phyloP scores from a whole-genome alignment of 2,113 vertebrate species.

The Corythaeola cristata region DNA sequence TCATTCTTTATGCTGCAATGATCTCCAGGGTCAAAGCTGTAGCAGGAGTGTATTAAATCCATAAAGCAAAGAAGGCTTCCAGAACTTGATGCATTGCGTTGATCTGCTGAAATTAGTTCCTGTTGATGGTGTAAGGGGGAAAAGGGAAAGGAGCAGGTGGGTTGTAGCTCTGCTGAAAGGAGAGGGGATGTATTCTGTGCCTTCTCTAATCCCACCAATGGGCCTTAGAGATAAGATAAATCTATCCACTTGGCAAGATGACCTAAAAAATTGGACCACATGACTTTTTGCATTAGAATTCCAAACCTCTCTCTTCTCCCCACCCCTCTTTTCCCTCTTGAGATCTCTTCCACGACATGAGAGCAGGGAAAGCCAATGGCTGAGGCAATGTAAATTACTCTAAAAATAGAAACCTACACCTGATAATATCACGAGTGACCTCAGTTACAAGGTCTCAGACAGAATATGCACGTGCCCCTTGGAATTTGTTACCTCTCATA shows the following conservation, averaged over 20 bases:
- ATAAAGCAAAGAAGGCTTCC: neutral
- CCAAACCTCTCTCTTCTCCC: neutral
- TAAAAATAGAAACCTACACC: neutral
- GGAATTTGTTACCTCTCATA: neutral
- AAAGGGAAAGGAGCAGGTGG: neutral
- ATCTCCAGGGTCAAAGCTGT: neutral
- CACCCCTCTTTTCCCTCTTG: neutral
- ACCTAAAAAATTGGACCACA: neutral
- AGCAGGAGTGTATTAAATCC: neutral
- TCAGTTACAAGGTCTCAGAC: neutral
- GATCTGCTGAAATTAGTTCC: neutral
- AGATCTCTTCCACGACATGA: neutral
- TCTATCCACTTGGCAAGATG: neutral
- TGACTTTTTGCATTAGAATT: neutral
- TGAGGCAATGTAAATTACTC: neutral
- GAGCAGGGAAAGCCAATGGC: neutral
- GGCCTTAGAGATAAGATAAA: neutral
- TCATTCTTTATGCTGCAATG: neutral
- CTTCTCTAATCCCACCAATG: neutral
- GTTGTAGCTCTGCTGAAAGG: neutral
- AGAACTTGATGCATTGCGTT: neutral
- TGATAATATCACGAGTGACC: neutral
- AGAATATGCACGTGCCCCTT: neutral
- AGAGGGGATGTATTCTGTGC: neutral
- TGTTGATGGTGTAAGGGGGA: neutral